Evolutionary conservation across 2,888 invertebrate species (phyloP).

Genomic region (Allophyes oxyacanthae): DNA sequence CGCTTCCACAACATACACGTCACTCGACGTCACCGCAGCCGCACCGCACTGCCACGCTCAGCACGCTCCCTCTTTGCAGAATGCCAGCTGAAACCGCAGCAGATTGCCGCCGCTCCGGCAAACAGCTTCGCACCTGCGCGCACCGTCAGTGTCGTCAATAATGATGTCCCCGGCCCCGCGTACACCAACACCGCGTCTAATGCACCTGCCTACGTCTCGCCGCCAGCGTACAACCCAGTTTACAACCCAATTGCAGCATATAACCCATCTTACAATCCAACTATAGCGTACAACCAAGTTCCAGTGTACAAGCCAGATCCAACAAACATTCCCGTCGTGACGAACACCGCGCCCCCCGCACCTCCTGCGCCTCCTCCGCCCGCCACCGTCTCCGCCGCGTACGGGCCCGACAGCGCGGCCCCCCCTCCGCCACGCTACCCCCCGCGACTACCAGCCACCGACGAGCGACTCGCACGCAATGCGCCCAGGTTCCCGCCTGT

Average conservation of each 20-base stretch:
- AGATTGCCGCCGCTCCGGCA: not conserved
- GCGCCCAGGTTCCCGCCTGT: conserved; percentile 37
- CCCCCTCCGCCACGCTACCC: conserved; percentile 1
- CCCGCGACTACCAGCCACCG: not conserved
- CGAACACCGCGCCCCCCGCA: conserved; percentile 41
- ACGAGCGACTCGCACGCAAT: conserved; percentile 13
- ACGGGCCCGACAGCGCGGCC: conserved; percentile 13
- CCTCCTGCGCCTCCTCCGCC: conserved; percentile 53
- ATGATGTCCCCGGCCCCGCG: not conserved
- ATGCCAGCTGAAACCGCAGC: conserved; percentile 13
- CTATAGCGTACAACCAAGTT: not conserved
- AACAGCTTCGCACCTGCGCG: not conserved
- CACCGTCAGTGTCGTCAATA: not conserved
- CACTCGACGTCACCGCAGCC: not conserved
- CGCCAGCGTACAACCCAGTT: not conserved
- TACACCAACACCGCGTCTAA: not conserved
- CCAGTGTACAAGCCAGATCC: conserved; percentile 6
- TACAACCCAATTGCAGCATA: conserved; percentile 4
- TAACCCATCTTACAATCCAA: not conserved
- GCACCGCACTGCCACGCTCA: not conserved
- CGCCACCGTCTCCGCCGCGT: not conserved
- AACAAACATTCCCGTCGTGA: too few species aligned
- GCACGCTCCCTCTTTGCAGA: conserved; percentile 20
- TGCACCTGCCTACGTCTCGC: not conserved
- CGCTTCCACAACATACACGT: not conserved